Conservation (phyloP, 2,113 vertebrate genomes). For the Sminthopsis crassicaudata region DNA sequence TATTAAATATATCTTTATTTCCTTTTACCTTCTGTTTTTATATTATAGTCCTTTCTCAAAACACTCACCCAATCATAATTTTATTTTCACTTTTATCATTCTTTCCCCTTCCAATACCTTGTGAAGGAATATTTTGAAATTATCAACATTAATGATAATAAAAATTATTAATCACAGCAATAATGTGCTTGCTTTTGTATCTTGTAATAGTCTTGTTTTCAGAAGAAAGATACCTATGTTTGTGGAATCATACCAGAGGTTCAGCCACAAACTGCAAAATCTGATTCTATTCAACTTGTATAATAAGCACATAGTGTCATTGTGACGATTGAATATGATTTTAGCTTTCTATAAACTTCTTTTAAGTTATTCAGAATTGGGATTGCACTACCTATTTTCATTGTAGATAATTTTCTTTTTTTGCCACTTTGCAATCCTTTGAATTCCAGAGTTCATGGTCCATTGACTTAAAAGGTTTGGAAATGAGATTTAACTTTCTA, state of each 20-base stretch:
- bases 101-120: not conserved
- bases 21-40: not conserved
- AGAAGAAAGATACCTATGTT: not conserved
- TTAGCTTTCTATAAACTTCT: not conserved
- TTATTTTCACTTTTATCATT: slow-evolving; percentile 11
- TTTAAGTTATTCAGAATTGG: slow-evolving; percentile 20
- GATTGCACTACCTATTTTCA: not conserved
- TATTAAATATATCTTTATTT: slow-evolving; percentile 11
- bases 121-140: not conserved
- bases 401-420: not conserved
- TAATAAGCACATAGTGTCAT: not conserved
- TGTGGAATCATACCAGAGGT: slow-evolving; percentile 5
- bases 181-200: not conserved
- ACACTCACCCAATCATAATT: not conserved
- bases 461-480: slow-evolving; percentile 6
- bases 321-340: not conserved
- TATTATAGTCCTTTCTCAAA: not conserved
- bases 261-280: slow-evolving; percentile 33
- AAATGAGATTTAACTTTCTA: not conserved
- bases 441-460: slow-evolving; percentile 36
- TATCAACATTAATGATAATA: not conserved
- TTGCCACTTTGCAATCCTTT: slow-evolving; percentile 2
- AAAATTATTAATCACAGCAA: not conserved
- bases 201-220: slow-evolving; percentile 11
- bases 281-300: not conserved